Base-by-base conservation (phyloP, 2,113 vertebrate genomes). In the Ceratotherium simum region DNA sequence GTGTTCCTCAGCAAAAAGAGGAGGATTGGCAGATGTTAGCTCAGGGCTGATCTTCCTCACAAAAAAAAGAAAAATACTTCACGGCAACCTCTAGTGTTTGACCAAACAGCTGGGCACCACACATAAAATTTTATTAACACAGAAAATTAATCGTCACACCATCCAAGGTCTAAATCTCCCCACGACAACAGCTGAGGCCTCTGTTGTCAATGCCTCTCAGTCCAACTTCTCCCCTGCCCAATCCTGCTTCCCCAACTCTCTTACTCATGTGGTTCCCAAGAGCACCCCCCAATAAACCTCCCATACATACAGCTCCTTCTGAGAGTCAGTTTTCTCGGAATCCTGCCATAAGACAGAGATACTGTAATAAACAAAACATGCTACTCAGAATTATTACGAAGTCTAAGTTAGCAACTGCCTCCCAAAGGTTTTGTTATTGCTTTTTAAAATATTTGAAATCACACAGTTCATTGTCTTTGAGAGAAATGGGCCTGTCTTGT, bases 401-500 rank as follows among this genome's bases (percentile, higher is more conserved):
- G 16, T 29, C 33, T 83, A 90, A 90, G 39, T 91, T 48, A 75
- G 42, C 64, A 36, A 51, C 42, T 39, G 75, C 83, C 64, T 94
- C 12, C 11, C 11, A 64, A 65, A 39, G 13, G 46, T 67, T 84
- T 86, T 92, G 13, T 48, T 75, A 8, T 48, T 60, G 31, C 17
- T 73, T 82, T 88, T 64, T 39, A 36, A 39, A 67, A 83, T 92
- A 80, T 67, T 67, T 51, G 3, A 90, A 91, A 95, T 72, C 51
- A 82, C 8, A 25, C 5, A 67, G 56, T 95, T 85, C 64, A 14
- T 6, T 97, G 95, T 78, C 95, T 98, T 93, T 95, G 96, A 97
- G 82, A 98, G 87, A 98, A 98, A 97, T 46, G 27, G 80, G 21
- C 91, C 96, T 97, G 12, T 86, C 85, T 97, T 81, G 97, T 62